Evolutionary conservation across 2,797 vertebrate genomes (phyloP), one percentile per base, ranked within the genome.

Genomic region (Nannoperca australis): DNA sequence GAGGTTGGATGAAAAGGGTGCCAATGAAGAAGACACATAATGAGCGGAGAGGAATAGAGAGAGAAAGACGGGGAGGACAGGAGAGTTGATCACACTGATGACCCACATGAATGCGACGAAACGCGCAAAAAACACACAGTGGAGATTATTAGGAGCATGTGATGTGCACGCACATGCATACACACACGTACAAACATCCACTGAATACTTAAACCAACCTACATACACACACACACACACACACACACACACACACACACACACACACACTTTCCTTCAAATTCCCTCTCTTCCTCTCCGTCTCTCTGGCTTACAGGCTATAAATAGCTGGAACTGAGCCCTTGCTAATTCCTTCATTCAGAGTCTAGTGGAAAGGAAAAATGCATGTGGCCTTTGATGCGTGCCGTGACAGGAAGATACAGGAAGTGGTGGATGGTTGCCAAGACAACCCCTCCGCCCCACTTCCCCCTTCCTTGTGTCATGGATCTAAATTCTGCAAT

Each of bases 301-400:
- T 84, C 87, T 65, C 79, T 79, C 71, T 66, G 85, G 86, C 82
- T 85, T 88, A 75, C 44, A 51, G 73, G 87, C 92, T 96, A 96
- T 91, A 95, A 95, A 96, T 95, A 95, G 91, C 89, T 86, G 88
- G 89, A 92, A 89, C 90, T 67, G 91, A 92, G 92, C 87, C 90
- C 77, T 86, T 76, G 80, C 90, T 94, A 95, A 95, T 95, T 95
- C 94, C 88, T 92, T 94, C 92, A 95, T 94, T 95, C 92, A 93
- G 90, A 92, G 87, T 90, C 83, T 77, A 86, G 87, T 70, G 86
- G 84, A 89, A 88, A 87, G 84, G 84, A 81, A 84, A 86, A 88
- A 91, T 81, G 87, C 83, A 90, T 13, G 74, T 54, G 11, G 83
- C 53, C 83, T 91, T 84, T 90, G 87, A 93, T 86, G 88, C 76